Evolutionary conservation across 2,888 invertebrate genomes (phyloP), one percentile per base, ranked within the genome.

Genomic region (Torymus tubicola): DNA sequence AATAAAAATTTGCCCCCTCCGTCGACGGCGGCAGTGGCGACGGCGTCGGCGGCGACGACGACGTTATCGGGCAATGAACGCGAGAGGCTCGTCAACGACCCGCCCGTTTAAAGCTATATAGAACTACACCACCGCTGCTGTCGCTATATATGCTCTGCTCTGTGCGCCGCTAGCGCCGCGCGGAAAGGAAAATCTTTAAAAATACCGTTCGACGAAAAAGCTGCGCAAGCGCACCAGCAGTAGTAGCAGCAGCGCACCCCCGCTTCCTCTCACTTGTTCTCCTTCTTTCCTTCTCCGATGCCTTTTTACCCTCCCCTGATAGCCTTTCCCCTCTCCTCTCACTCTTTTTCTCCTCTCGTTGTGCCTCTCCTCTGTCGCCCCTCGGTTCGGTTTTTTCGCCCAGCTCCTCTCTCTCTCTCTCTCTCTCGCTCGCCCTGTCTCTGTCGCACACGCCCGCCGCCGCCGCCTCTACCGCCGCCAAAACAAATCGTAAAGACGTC

Each of bases 401-500:
- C 69, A 24, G 8, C 55, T 14, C 14, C 2, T 64, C 42, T 64
- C 3, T 65, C 50, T 53, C 16, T 76, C 55, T 76, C 18, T 76
- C 21, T 65, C 5, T n/a, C 1, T 52, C 16, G 18, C 75, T 60
- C n/a, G 24, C 64, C 42, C 65, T 14, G 65, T 53, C 73, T 55
- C 68, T n/a, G 64, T 68, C 79, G 60, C 50, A 60, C 18, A 60
- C 60, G 60, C 18, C 52, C 80, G 69, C 69, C 65, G 71, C 74
- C 64, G 81, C 74, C 16, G 84, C 82, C 21, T 21, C 21, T 21
- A 83, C 81, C 84, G 86, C 88, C 87, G 87, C 87, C 87, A 87
- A 88, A 88, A 88, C 88, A 88, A 88, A 88, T 88, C 88, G 87
- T 88, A 87, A 88, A 88, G 87, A 87, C 87, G 85, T 84, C 86